A percentile compares a stretch with the other conserved stretches of the same genome.
phyloP scores from a whole-genome alignment of 2,888 invertebrate genomes.

The Toxonevra muliebris region DNA sequence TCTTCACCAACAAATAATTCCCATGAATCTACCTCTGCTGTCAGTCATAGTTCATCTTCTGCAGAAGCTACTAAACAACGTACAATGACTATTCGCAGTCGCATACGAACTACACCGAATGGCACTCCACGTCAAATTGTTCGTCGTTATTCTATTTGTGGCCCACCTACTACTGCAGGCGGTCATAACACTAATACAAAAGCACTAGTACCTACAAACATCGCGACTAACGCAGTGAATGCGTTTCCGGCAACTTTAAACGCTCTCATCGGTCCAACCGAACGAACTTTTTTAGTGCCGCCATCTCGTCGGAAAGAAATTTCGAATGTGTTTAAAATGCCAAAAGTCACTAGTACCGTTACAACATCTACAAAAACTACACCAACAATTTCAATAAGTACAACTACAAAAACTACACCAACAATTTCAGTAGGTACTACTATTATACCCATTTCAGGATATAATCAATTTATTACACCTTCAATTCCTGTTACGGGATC shows the following conservation, averaged over 20 bases:
- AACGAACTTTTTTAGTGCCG: not conserved
- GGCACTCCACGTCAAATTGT: conserved; percentile 12
- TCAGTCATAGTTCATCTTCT: not conserved
- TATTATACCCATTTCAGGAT: not conserved
- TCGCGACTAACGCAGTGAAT: conserved; percentile 5
- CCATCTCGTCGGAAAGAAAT: not conserved
- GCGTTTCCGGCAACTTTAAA: not conserved
- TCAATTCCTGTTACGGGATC: no score
- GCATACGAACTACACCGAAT: not conserved
- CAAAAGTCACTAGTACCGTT: not conserved
- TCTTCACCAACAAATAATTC: not conserved
- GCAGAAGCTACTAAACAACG: not conserved
- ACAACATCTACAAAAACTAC: not conserved
- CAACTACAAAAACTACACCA: not conserved
- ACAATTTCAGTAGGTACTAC: not conserved
- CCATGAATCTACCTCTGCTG: not conserved
- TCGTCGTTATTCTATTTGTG: conserved; percentile 36
- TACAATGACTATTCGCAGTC: not conserved
- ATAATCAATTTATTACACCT: not conserved
- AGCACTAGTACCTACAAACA: conserved; percentile 11
- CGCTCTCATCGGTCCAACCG: not conserved
- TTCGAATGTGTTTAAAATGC: no score
- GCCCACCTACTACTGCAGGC: not conserved
- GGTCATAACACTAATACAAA: not conserved
- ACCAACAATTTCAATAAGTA: not conserved